A percentile compares a stretch with the other conserved stretches of the same genome.
These are phyloP conservation scores for Drosophila mayaguana DNA, from an alignment of 2,888 invertebrate genomes.

Conservation along the genomic window DNA sequence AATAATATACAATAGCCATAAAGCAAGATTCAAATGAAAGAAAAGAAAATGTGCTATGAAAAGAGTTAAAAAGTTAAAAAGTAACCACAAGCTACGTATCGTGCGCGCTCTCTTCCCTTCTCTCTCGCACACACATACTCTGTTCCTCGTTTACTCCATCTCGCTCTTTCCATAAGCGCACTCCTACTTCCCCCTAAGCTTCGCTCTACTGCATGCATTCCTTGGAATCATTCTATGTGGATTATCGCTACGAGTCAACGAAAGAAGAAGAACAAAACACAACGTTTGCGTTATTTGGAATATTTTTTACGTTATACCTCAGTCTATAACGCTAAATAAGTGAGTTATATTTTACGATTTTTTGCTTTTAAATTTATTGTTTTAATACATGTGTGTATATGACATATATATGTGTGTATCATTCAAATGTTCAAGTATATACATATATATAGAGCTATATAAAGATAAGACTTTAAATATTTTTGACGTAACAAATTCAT, in stretches of 20 bases:
- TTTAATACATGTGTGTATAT: too few relatives aligned
- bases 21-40: slow-evolving; percentile 24
- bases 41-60: slow-evolving; percentile 57
- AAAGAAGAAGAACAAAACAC: background rate
- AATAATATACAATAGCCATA: slow-evolving; percentile 47
- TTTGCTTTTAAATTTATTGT: too few relatives aligned
- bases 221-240: slow-evolving; percentile 79
- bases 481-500: background rate
- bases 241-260: slow-evolving; percentile 52
- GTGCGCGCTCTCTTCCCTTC: slow-evolving; percentile 23
- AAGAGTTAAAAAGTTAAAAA: slow-evolving; percentile 33
- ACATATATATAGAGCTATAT: background rate
- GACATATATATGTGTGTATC: too few relatives aligned
- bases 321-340: slow-evolving; percentile 82
- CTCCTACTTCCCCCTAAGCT: slow-evolving; percentile 11
- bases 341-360: slow-evolving; percentile 35
- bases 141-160: slow-evolving; percentile 3
- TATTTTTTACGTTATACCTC: slow-evolving; percentile 82
- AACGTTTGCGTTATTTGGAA: slow-evolving; percentile 60
- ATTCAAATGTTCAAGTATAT: too few relatives aligned
- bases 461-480: background rate
- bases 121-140: slow-evolving; percentile 1
- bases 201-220: slow-evolving; percentile 72
- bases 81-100: slow-evolving; percentile 51
- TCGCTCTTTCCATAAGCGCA: slow-evolving; percentile 7